Conservation (phyloP, 2,113 vertebrate species). For the Gobiocypris rarus region DNA sequence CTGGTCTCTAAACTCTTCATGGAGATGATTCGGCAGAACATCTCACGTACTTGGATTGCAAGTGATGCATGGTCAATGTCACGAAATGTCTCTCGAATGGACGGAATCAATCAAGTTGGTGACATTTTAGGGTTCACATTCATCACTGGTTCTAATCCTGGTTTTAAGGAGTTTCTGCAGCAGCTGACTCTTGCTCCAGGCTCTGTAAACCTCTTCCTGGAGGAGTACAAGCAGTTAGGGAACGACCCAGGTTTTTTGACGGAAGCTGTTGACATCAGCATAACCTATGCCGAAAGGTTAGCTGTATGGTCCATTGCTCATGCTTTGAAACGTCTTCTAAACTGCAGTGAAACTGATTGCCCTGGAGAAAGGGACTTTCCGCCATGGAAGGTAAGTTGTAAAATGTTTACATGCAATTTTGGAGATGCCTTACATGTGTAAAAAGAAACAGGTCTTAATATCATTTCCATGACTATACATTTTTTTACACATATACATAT, state of each 20-base stretch:
- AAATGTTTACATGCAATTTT: neutral
- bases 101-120: conserved; percentile 68
- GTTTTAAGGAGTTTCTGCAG: conserved; percentile 66
- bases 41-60: conserved; percentile 70
- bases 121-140: conserved; percentile 73
- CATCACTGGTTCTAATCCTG: conserved; percentile 52
- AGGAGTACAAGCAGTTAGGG: conserved; percentile 69
- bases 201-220: conserved; percentile 67
- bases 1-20: conserved; percentile 66
- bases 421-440: neutral
- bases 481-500: neutral
- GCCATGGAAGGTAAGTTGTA: conserved; percentile 67
- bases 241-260: conserved; percentile 60
- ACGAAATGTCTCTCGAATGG: conserved; percentile 54
- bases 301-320: conserved; percentile 66
- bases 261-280: conserved; percentile 45
- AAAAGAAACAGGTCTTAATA: neutral
- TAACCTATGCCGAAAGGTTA: conserved; percentile 53
- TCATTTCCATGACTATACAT: neutral
- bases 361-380: conserved; percentile 63
- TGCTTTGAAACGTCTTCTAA: conserved; percentile 65
- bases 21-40: conserved; percentile 63
- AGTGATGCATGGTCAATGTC: conserved; percentile 71
- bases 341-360: conserved; percentile 66
- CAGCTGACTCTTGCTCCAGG: conserved; percentile 60